phyloP scores from a whole-genome alignment of 2,888 invertebrate species.

The Cryptus armator region DNA sequence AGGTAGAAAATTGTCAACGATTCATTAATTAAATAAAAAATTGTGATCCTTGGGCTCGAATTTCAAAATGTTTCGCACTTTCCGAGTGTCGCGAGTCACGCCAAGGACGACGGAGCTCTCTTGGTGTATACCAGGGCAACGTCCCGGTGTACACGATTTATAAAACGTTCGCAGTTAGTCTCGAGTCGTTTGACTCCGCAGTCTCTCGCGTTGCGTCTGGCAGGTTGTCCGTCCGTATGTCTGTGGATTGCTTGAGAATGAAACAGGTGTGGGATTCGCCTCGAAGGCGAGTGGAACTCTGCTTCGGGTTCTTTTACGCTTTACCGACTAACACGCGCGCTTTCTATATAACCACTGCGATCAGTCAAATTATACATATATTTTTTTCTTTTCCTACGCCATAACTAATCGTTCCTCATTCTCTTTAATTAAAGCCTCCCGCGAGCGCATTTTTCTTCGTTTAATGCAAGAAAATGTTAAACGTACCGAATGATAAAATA shows the following conservation, averaged over 20 bases:
- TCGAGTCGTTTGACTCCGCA: constrained; percentile 45
- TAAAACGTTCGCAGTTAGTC: constrained; percentile 48
- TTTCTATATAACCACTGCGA: constrained; percentile 8
- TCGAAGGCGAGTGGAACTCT: constrained; percentile 11
- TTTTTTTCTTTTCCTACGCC: not conserved
- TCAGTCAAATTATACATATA: not conserved
- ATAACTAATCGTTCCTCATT: not conserved
- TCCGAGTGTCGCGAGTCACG: constrained; percentile 14
- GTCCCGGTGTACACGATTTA: constrained; percentile 28
- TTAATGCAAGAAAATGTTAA: not conserved
- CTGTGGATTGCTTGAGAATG: constrained; percentile 13
- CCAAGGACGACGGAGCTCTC: constrained; percentile 42
- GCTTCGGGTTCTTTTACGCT: constrained; percentile 42
- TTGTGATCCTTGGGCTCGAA: not conserved
- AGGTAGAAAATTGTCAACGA: not conserved
- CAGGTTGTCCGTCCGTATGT: constrained; percentile 20
- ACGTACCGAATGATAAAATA: too few relatives aligned
- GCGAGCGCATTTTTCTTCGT: not conserved
- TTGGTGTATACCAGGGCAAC: constrained; percentile 22
- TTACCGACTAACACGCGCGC: constrained; percentile 11
- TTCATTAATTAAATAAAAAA: not conserved
- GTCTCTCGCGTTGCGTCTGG: constrained; percentile 47
- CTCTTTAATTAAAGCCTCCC: not conserved
- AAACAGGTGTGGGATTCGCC: constrained; percentile 48
- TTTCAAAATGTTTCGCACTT: not conserved